Evolutionary conservation across 2,888 invertebrate species (phyloP).

Genomic region (Limnephilus marmoratus): DNA sequence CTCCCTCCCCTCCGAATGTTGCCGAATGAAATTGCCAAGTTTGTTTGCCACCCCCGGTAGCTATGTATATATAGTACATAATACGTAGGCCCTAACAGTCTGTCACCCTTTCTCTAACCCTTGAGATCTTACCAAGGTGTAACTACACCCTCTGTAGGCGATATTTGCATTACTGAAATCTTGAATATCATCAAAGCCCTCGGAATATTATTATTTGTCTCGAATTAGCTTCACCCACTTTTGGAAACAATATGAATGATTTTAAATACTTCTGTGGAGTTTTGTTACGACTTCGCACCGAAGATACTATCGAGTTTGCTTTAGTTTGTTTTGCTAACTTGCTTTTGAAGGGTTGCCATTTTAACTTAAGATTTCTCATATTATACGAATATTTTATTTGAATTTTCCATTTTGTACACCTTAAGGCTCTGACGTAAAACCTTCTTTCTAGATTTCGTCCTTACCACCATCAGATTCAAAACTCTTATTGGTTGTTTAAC

Average conservation of each 20-base stretch:
- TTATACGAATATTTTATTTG: not conserved
- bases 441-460: not conserved
- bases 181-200: constrained; percentile 7
- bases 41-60: constrained; percentile 58
- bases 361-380: not conserved
- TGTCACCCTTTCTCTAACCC: constrained; percentile 46
- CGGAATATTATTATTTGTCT: constrained; percentile 13
- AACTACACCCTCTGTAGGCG: constrained; percentile 24
- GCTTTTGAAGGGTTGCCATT: not conserved
- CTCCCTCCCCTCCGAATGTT: constrained; percentile 38
- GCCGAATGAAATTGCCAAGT: constrained; percentile 64
- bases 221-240: constrained; percentile 2
- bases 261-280: not conserved
- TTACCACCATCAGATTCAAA: not conserved
- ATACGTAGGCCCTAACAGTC: constrained; percentile 31
- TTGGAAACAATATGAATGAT: constrained; percentile 2
- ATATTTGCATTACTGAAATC: constrained; percentile 47
- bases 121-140: constrained; percentile 35
- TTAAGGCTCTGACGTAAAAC: not conserved
- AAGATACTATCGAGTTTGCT: not conserved
- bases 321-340: not conserved
- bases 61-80: constrained; percentile 32
- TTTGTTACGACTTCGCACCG: not conserved
- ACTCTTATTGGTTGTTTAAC: not conserved
- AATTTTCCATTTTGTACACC: not conserved